Conservation (phyloP, 2,797 vertebrate species). For the Psittacula derbiana region DNA sequence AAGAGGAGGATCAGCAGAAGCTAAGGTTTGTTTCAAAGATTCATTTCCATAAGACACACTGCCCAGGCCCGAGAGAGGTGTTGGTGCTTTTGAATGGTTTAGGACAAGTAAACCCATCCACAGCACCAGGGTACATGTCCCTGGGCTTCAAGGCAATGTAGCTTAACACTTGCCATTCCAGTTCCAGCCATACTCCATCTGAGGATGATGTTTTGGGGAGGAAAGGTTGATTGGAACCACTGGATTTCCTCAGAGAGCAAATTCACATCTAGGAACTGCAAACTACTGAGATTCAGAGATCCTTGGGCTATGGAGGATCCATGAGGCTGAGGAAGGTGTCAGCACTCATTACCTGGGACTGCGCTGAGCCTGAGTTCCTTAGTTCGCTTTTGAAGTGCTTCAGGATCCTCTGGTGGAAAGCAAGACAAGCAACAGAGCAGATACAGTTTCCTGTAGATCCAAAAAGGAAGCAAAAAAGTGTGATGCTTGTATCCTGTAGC, state of each 20-base stretch:
- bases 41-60: neutral
- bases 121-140: too few relatives aligned
- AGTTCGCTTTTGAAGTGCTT: neutral
- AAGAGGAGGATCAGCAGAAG: conserved; percentile 78
- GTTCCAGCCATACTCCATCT: neutral
- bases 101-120: neutral
- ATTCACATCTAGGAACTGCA: neutral
- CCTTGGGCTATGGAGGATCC: neutral
- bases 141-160: neutral
- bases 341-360: neutral
- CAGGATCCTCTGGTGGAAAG: neutral
- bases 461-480: neutral
- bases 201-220: neutral
- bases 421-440: neutral
- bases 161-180: neutral
- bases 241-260: neutral
- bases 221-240: neutral
- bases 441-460: neutral
- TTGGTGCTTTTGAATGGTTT: neutral
- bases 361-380: neutral
- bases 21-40: conserved; percentile 66
- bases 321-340: neutral
- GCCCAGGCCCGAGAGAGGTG: neutral
- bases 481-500: neutral
- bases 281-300: neutral